phyloP scores from a whole-genome alignment of 2,888 invertebrate genomes.

The Penaeus monodon region DNA sequence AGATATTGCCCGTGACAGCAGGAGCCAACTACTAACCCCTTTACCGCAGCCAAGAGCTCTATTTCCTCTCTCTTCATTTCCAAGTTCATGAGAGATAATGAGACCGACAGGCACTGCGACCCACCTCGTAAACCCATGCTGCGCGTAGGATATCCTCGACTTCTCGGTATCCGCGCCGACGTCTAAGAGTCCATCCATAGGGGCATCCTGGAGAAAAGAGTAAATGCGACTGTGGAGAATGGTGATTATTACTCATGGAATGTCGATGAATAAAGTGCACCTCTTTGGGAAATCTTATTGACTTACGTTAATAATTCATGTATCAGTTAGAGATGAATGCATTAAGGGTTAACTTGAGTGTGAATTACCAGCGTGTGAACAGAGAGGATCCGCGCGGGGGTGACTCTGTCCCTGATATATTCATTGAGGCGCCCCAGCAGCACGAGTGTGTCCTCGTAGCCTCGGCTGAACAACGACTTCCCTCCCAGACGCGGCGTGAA shows the following conservation, averaged over 20 bases:
- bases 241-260: background rate
- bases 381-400: conserved; percentile 10
- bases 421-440: conserved; percentile 32
- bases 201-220: conserved; percentile 29
- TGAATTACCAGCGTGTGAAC: conserved; percentile 39
- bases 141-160: conserved; percentile 30
- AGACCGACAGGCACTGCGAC: background rate
- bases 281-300: background rate
- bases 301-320: background rate
- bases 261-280: background rate
- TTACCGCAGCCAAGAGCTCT: too few species aligned
- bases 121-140: conserved; percentile 47
- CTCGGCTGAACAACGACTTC: conserved; percentile 40
- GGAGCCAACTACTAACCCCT: too few species aligned
- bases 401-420: conserved; percentile 24
- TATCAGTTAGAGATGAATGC: too few species aligned
- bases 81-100: too few species aligned
- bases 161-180: conserved; percentile 39
- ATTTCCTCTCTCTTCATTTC: too few species aligned
- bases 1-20: too few species aligned
- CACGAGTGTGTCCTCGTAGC: conserved; percentile 38
- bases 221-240: background rate
- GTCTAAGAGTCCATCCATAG: conserved; percentile 40
- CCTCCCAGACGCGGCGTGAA: conserved; percentile 32
- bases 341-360: background rate